These are phyloP conservation scores for Drosophila setifemur DNA, from an alignment of 1,140 invertebrate species.

Conservation along the genomic window DNA sequence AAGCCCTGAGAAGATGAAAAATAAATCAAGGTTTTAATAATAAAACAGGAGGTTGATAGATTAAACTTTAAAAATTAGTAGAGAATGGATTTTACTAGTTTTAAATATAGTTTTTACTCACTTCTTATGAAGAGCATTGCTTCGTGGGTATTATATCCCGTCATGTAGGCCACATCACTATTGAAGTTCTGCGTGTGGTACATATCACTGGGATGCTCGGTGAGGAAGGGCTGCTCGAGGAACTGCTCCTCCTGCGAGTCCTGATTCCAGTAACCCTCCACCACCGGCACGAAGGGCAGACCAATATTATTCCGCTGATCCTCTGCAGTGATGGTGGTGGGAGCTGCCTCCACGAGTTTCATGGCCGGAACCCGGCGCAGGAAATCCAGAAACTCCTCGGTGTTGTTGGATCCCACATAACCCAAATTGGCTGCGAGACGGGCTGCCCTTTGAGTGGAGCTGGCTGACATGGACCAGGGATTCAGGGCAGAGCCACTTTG, in stretches of 20 bases:
- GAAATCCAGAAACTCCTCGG: constrained; percentile 63
- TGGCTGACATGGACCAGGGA: constrained; percentile 68
- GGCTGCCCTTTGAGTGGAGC: constrained; percentile 46
- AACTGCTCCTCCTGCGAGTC: constrained; percentile 48
- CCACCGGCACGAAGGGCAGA: constrained; percentile 83
- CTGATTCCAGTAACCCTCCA: constrained; percentile 75
- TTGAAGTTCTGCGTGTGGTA: constrained; percentile 83
- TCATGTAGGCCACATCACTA: constrained; percentile 84
- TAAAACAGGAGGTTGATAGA: too few relatives aligned
- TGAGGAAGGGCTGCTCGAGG: constrained; percentile 84
- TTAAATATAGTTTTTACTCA: too few relatives aligned
- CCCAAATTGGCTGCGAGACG: constrained; percentile 63
- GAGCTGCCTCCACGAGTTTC: constrained; percentile 83
- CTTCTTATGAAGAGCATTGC: constrained; percentile 84
- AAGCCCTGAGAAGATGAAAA: constrained; percentile 76
- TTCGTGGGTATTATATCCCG: constrained; percentile 85
- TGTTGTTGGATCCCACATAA: constrained; percentile 65
- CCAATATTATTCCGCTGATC: constrained; percentile 84
- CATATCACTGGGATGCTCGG: constrained; percentile 83
- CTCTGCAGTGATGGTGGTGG: constrained; percentile 82
- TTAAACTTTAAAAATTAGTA: too few relatives aligned
- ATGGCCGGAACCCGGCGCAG: constrained; percentile 64
- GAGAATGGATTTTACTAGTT: too few relatives aligned
- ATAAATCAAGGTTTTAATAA: neutral
- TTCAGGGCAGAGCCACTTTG: constrained; percentile 86